phyloP scores from a whole-genome alignment of 1,140 invertebrate genomes.

The Conus betulinus region DNA sequence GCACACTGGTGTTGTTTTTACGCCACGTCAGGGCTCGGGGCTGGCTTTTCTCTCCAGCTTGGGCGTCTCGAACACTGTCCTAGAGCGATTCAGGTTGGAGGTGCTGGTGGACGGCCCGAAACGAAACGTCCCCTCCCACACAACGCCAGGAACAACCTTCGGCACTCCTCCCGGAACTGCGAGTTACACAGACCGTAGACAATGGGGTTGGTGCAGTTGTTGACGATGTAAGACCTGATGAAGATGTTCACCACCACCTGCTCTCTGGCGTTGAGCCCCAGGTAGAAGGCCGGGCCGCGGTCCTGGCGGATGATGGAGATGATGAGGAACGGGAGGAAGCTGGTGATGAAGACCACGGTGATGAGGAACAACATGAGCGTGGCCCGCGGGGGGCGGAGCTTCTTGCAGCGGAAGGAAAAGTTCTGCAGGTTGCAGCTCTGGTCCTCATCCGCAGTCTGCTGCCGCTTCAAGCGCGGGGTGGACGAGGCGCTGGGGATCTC shows the following conservation, averaged over 20 bases:
- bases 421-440: slow-evolving; percentile 4
- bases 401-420: slow-evolving; percentile 35
- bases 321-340: slow-evolving; percentile 67
- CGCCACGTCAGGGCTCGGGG: neutral
- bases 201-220: slow-evolving; percentile 63
- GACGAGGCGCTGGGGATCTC: neutral
- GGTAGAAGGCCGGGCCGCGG: slow-evolving; percentile 34
- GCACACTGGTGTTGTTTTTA: too few relatives aligned
- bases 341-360: slow-evolving; percentile 62
- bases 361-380: slow-evolving; percentile 65
- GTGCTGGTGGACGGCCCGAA: too few relatives aligned
- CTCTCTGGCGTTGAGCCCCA: slow-evolving; percentile 32
- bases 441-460: neutral
- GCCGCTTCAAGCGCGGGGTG: neutral
- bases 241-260: slow-evolving; percentile 56
- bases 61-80: slow-evolving; percentile 5
- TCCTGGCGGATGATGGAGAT: slow-evolving; percentile 48
- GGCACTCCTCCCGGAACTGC: slow-evolving; percentile 56
- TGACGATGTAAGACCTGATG: slow-evolving; percentile 61
- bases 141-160: slow-evolving; percentile 18
- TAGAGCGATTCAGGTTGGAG: neutral
- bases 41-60: slow-evolving; percentile 7
- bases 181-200: slow-evolving; percentile 62
- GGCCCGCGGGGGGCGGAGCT: slow-evolving; percentile 42
- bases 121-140: neutral